Evolutionary conservation across 1,140 invertebrate genomes (phyloP).

Genomic region (Octopus bimaculoides): DNA sequence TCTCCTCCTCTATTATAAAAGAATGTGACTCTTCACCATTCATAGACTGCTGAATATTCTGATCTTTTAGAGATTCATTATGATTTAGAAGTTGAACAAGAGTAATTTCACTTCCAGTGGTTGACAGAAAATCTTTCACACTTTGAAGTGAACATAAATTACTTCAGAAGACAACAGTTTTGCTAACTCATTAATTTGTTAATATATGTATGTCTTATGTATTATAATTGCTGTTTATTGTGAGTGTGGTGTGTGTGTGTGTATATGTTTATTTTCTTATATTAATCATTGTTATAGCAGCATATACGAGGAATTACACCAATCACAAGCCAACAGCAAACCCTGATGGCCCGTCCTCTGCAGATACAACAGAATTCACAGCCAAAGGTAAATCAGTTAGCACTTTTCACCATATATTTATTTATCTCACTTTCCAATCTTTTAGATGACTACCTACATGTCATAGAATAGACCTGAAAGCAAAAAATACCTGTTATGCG

Average conservation of each 20-base stretch:
- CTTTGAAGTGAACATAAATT: neutral
- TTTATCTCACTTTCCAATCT: too few relatives aligned
- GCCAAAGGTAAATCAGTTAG: constrained; percentile 17
- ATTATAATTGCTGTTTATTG: neutral
- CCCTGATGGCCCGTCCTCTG: constrained; percentile 30
- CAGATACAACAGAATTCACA: constrained; percentile 39
- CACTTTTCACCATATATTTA: too few relatives aligned
- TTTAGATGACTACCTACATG: too few relatives aligned
- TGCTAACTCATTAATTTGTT: neutral
- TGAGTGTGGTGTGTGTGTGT: neutral
- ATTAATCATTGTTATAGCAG: constrained; percentile 11
- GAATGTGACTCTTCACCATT: too few relatives aligned
- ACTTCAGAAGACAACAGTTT: neutral
- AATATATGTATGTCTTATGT: neutral
- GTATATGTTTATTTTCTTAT: too few relatives aligned
- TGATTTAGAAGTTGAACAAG: too few relatives aligned
- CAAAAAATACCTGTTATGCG: too few relatives aligned
- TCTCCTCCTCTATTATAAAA: too few relatives aligned
- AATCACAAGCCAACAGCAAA: constrained; percentile 14
- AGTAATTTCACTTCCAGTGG: neutral
- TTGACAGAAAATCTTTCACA: neutral
- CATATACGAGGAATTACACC: constrained; percentile 19
- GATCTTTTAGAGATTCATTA: too few relatives aligned
- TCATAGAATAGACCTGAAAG: too few relatives aligned
- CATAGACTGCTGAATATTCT: too few relatives aligned